These are phyloP conservation scores for sheep (Ovis aries) DNA, from an alignment of 2,113 vertebrate genomes.

Conservation along the genomic window ARS-UI_Ramb_v3.0 NC_056071.1:63378501-63379000, in stretches of 20 bases:
- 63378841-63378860: not conserved
- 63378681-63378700: not conserved
- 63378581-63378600: not conserved
- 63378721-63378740: not conserved
- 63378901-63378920: accelerated
- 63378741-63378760: not conserved
- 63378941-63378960: not conserved
- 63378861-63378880: not conserved
- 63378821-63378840: not conserved
- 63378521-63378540: not conserved
- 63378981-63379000: not conserved
- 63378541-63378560: not conserved
- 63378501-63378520: not conserved
- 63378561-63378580: not conserved
- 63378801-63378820: not conserved
- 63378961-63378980: accelerated
- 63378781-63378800: not conserved
- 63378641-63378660: not conserved
- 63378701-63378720: not conserved
- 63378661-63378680: not conserved
- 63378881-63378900: not conserved
- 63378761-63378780: accelerated
- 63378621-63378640: not conserved
- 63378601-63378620: not conserved
- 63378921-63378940: accelerated